phyloP scores from a whole-genome alignment of 2,888 invertebrate genomes.

The Serrognathus titanus region DNA sequence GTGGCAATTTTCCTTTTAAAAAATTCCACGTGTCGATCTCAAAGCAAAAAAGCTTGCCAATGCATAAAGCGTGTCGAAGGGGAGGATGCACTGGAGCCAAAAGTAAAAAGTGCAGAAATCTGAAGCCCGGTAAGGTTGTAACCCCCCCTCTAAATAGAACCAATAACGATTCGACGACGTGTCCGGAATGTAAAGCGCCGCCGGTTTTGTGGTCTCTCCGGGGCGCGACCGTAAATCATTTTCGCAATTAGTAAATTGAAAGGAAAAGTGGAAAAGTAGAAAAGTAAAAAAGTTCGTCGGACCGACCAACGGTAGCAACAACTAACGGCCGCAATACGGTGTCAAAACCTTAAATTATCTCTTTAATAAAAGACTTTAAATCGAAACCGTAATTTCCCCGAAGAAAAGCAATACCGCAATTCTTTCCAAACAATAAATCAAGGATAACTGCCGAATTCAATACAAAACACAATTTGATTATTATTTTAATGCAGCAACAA shows the following conservation, averaged over 20 bases:
- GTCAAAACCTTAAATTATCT: conserved; percentile 14
- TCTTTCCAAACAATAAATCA: background rate
- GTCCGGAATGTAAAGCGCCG: conserved; percentile 29
- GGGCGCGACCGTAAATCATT: conserved; percentile 34
- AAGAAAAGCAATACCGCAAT: background rate
- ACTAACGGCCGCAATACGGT: conserved; percentile 1
- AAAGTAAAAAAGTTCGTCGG: conserved; percentile 20
- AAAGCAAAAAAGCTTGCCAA: conserved; percentile 1
- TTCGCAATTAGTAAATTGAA: conserved; percentile 39
- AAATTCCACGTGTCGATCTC: background rate
- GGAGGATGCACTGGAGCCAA: background rate
- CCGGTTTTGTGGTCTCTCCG: conserved; percentile 22
- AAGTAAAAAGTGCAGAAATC: conserved; percentile 31
- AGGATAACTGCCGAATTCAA: too few relatives aligned
- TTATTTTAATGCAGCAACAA: background rate
- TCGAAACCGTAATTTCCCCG: background rate
- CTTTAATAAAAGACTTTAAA: conserved; percentile 13
- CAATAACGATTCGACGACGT: conserved; percentile 40
- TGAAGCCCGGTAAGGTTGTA: conserved; percentile 26
- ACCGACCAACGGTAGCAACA: background rate
- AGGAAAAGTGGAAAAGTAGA: conserved; percentile 28
- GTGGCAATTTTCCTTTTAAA: too few relatives aligned
- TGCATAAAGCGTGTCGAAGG: conserved; percentile 5
- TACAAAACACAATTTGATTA: background rate
- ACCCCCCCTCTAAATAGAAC: conserved; percentile 27